Evolutionary conservation across 2,113 vertebrate species (phyloP), one percentile per base, ranked within the genome.

Genomic region (Cynocephalus volans): DNA sequence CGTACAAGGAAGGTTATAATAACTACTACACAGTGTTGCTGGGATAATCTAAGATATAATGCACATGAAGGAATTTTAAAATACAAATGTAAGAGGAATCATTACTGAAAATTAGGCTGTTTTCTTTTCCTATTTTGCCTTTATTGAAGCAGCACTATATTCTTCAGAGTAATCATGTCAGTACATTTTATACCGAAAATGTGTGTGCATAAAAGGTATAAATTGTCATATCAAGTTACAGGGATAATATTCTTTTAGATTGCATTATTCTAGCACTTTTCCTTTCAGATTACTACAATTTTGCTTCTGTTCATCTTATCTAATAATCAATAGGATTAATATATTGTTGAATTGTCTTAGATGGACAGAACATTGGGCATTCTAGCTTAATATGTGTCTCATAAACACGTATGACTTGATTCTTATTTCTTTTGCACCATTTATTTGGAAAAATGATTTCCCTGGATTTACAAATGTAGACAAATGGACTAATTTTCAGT

Each of bases 101-200:
- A 9, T 81, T 82, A 26, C 28, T 96, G 67, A 88, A 95, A 88
- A 90, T 93, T 81, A 82, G 36, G 36, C 23, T 93, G 23, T 88
- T 90, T 95, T 83, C 88, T 81, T 88, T 90, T 87, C 5, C 81
- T 90, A 41, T 73, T 60, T 85, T 81, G 65, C 54, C 18, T 88
- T 81, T 72, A 91, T 81, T 81, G 81, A 70, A 81, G 87, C 60
- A 76, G 31, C 64, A 58, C 28, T 77, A 15, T 64, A 85, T 96
- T 93, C 23, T 19, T 96, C 77, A 88, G 80, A 92, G 93, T 93
- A 91, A 82, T 96, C 31, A 84, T 41, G n/a, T 85, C 31, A 80
- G 50, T 89, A 60, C 5, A 75, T 94, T 96, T 96, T 83, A 58
- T 92, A 26, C 79, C n/a, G 64, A 95, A 88, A 93, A 72, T 33